Evolutionary conservation across 2,113 vertebrate genomes (phyloP).

Genomic region (Morone chrysops): DNA sequence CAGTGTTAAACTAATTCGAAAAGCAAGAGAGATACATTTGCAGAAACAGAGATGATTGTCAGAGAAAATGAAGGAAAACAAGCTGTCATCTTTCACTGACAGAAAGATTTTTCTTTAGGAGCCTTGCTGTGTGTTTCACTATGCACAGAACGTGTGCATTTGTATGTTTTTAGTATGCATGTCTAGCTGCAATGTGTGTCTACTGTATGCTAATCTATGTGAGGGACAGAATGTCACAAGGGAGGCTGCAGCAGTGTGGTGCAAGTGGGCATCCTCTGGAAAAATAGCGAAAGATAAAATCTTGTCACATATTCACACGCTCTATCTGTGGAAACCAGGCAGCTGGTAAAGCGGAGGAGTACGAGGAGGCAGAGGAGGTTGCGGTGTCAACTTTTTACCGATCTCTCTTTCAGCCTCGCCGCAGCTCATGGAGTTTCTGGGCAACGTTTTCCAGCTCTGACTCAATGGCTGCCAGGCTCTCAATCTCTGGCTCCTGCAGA

Average conservation of each 20-base stretch:
- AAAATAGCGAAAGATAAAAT: constrained; percentile 58
- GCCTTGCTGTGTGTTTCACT: constrained; percentile 20
- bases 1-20: constrained; percentile 50
- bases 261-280: constrained; percentile 30
- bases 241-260: constrained; percentile 48
- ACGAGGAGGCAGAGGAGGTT: constrained; percentile 56
- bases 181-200: constrained; percentile 42
- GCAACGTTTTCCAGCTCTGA: constrained; percentile 93
- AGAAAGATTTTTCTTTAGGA: constrained; percentile 25
- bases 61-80: constrained; percentile 39
- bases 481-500: constrained; percentile 92
- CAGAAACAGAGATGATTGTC: constrained; percentile 58
- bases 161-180: constrained; percentile 39
- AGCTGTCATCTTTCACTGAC: constrained; percentile 23
- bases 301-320: constrained; percentile 64
- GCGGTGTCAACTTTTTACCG: constrained; percentile 32
- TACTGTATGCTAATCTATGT: constrained; percentile 55
- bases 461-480: constrained; percentile 94
- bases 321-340: constrained; percentile 61
- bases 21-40: constrained; percentile 68
- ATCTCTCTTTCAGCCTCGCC: constrained; percentile 76
- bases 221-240: constrained; percentile 26
- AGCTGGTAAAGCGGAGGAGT: constrained; percentile 67
- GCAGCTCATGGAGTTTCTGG: constrained; percentile 91
- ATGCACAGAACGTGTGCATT: constrained; percentile 2